Evolutionary conservation across 2,888 invertebrate genomes (phyloP), one percentile per base, ranked within the genome.

Genomic region (Andrena hattorfiana): DNA sequence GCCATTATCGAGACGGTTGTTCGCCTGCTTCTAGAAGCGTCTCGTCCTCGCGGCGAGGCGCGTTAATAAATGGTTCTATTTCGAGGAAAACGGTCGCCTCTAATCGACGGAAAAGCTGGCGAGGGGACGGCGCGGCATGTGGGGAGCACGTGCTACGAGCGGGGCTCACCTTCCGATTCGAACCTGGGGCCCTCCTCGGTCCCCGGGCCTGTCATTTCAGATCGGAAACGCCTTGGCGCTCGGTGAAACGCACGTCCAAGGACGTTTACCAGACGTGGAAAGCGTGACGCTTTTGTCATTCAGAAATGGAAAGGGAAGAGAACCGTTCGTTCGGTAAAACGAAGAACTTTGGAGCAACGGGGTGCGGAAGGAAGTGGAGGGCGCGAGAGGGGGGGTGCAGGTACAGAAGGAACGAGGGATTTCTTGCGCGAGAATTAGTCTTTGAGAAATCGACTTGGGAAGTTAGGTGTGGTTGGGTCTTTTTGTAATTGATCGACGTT

Each of bases 131-230:
- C 23, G 59, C 64, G 74, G 74, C 87, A 89, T 86, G 77, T 85
- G 88, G 73, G 69, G 63, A 82, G 51, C 85, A 89, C 85, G 84
- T 89, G 87, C 66, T 73, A 30, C 69, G 35, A 63, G 20, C 49
- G 16, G 26, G 48, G n/a, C 74, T 75, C 59, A 77, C 79, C 75
- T 68, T 60, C 23, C 32, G 10, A 66, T 67, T 77, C 54, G 48
- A 30, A 35, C 30, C 16, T 30, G 51, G 2, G 42, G 2, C 20
- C 5, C 2, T 16, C 16, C 16, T 42, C 6, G 10, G 16, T 42
- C 16, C 35, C 48, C 20, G 51, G 35, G 35, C 23, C 49, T 77
- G 35, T 68, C 77, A 5, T 63, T 77, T 32, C 42, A 62, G 23
- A 51, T 62, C 28, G 51, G 8, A 16, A 26, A n/a, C 13, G 68